These are phyloP conservation scores for Biston betularia DNA, from an alignment of 2,888 invertebrate genomes.

Conservation along the genomic window DNA sequence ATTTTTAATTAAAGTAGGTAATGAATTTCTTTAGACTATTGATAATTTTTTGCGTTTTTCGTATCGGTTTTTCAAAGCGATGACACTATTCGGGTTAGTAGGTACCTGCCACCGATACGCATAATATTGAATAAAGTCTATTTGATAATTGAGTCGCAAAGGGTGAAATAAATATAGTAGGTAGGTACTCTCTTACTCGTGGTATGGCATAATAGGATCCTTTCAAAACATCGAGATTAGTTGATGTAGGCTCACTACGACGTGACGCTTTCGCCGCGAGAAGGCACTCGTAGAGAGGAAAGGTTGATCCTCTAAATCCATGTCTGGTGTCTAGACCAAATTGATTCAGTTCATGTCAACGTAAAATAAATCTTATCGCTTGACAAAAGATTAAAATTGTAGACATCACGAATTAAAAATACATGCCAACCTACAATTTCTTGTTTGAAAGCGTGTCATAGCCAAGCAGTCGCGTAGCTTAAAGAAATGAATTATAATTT, in stretches of 20 bases:
- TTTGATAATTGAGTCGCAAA: too few species aligned
- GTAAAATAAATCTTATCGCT: conserved; percentile 8
- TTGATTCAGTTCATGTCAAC: conserved; percentile 30
- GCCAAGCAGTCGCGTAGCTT: conserved; percentile 21
- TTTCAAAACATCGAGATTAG: conserved; percentile 11
- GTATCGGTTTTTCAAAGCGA: too few species aligned
- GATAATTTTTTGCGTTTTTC: too few species aligned
- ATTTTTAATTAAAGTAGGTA: too few species aligned
- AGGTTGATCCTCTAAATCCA: conserved; percentile 37
- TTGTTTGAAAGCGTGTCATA: conserved; percentile 25
- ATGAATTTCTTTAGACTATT: too few species aligned
- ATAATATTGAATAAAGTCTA: too few species aligned
- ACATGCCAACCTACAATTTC: conserved; percentile 6
- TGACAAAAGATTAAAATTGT: conserved; percentile 7
- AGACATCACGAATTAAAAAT: conserved; percentile 11
- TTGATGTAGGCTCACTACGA: conserved; percentile 18
- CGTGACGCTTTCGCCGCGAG: conserved; percentile 4
- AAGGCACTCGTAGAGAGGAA: conserved; percentile 29
- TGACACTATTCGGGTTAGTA: too few species aligned
- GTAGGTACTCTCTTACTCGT: background rate
- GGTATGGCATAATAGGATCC: background rate
- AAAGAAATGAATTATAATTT: conserved; percentile 23
- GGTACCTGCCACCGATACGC: too few species aligned
- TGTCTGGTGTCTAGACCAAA: conserved; percentile 35
- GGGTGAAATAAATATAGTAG: background rate